Conservation (phyloP, 2,888 invertebrate species). For the Diarsia dahlii region DNA sequence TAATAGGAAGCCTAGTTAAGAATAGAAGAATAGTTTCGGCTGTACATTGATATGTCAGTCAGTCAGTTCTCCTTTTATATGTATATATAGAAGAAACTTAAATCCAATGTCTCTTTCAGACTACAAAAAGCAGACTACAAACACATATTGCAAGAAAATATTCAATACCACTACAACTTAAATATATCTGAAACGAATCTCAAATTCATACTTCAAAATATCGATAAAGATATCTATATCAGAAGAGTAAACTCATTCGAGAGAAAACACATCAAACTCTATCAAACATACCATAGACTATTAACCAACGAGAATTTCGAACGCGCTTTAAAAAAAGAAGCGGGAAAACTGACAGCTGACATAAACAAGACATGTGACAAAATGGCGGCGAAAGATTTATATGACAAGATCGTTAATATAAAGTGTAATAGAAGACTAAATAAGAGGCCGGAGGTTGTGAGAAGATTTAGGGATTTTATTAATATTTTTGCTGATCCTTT, state of each 20-base stretch:
- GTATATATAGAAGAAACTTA: too few species aligned
- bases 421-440: constrained; percentile 52
- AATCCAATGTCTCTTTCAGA: constrained; percentile 57
- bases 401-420: background rate
- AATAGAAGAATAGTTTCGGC: too few species aligned
- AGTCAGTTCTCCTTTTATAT: too few species aligned
- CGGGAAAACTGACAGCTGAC: constrained; percentile 30
- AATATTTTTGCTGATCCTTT: constrained; percentile 68
- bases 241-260: constrained; percentile 1
- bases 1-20: too few species aligned
- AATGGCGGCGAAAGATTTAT: constrained; percentile 1
- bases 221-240: background rate
- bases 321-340: constrained; percentile 48
- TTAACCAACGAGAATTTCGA: constrained; percentile 53
- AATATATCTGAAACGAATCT: constrained; percentile 27
- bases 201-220: background rate
- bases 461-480: constrained; percentile 71
- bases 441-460: constrained; percentile 66
- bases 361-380: constrained; percentile 34
- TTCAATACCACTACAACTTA: background rate
- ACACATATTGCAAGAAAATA: constrained; percentile 49
- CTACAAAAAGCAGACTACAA: constrained; percentile 70
- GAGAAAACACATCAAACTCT: constrained; percentile 25
- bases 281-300: constrained; percentile 58
- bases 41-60: too few species aligned